Base-by-base conservation (phyloP, 2,113 vertebrate species). In the Callospermophilus lateralis region DNA sequence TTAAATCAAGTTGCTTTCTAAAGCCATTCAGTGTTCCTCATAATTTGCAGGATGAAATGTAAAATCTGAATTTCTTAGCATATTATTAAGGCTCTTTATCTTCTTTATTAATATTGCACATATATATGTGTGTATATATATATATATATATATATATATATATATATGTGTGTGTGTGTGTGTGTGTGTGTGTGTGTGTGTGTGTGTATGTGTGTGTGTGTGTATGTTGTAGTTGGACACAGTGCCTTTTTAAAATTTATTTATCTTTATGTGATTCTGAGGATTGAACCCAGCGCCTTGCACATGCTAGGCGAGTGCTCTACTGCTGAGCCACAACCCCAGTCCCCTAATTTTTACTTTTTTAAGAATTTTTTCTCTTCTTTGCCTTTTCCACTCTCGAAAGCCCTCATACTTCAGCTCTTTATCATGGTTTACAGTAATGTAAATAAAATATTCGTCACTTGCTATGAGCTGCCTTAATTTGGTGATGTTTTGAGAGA, bases 41-140 rank as follows among this genome's bases (percentile, higher is more conserved):
- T 34, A 51, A 61, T 5, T 70, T 80, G 16, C 0, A 79, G 32
- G 48, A 78, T 32, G 34, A 3, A 77, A 4, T 53, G 39, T n/a
- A 39, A n/a, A 94, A 19, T 78, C 20, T 32, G 11, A 96, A 93
- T 77, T 65, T 72, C 48, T 84, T 84, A 92, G 68, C 61, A 81
- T 63, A 17, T 4, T 0, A 30, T 63, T 7, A 26, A 58, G 30
- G 11, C 17, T n/a, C 6, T 67, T 92, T 39, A 51, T 72, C 26
- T 67, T 89, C 48, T 95, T 96, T 77, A 91, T 72, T 9, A 80
- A 42, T 77, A 37, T 81, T 58, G 45, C 12, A 72, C 53, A 13
- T 37, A 68, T 28, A 55, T 95, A n/a, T n/a, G n/a, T n/a, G n/a
- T n/a, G n/a, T n/a, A n/a, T n/a, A n/a, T n/a, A n/a, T n/a, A n/a